phyloP scores from a whole-genome alignment of 2,113 vertebrate genomes.

The Sterrhoptilus dennistouni region DNA sequence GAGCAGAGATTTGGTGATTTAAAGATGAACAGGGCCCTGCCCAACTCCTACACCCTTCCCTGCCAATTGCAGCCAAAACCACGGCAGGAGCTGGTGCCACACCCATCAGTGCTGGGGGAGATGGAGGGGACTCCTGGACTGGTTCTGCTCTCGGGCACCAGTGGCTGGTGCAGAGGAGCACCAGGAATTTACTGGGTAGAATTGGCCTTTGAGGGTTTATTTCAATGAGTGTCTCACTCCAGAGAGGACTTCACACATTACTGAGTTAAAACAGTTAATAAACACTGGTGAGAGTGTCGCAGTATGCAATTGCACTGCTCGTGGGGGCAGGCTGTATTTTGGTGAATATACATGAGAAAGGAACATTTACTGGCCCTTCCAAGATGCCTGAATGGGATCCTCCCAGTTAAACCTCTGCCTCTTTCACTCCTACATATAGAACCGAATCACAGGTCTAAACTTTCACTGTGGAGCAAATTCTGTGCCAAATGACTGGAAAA shows the following conservation, averaged over 20 bases:
- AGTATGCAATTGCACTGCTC: not conserved
- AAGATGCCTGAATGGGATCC: not conserved
- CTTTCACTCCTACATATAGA: not conserved
- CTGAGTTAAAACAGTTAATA: not conserved
- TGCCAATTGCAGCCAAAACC: not conserved
- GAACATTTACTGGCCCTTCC: not conserved
- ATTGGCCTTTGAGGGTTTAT: not conserved
- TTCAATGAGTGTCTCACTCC: not conserved
- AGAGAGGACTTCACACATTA: not conserved
- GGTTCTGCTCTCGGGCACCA: not conserved
- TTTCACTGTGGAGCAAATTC: not conserved
- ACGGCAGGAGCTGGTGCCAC: not conserved
- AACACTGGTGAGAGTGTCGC: not conserved
- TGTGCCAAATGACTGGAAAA: not conserved
- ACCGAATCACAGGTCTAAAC: not conserved
- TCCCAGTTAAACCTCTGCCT: not conserved
- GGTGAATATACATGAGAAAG: not conserved
- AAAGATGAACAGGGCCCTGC: not conserved
- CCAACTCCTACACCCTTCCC: not conserved
- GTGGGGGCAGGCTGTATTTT: not conserved
- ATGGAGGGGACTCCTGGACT: not conserved
- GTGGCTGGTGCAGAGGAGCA: not conserved
- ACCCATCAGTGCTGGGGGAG: not conserved
- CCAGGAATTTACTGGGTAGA: not conserved
- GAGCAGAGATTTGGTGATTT: not conserved